Conservation (phyloP, 2,888 invertebrate genomes). For the Alitta virens region DNA sequence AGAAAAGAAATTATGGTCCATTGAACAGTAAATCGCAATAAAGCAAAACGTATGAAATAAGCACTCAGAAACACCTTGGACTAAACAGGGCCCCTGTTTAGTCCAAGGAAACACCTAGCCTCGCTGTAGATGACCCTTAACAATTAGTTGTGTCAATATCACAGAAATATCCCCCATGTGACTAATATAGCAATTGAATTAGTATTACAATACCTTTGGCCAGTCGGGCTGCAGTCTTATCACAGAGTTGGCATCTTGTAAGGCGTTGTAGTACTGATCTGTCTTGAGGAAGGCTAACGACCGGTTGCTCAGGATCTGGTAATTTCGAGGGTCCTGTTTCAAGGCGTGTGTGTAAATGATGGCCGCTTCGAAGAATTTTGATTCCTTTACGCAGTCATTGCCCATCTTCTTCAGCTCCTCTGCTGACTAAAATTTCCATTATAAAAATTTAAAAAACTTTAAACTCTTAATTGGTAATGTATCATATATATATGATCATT, state of each 20-base stretch:
- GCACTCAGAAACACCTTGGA: too few species aligned
- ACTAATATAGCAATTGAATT: too few species aligned
- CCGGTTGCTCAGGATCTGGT: constrained; percentile 74
- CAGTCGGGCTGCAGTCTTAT: constrained; percentile 74
- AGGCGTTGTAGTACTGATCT: constrained; percentile 73
- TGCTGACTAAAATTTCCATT: constrained; percentile 42
- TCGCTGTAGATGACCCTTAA: too few species aligned
- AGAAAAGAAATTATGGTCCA: not conserved
- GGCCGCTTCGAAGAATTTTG: constrained; percentile 74
- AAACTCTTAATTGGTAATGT: too few species aligned
- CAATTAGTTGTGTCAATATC: too few species aligned
- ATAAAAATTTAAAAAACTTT: too few species aligned
- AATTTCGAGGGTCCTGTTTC: constrained; percentile 71
- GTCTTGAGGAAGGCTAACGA: constrained; percentile 77
- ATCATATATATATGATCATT: too few species aligned
- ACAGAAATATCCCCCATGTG: too few species aligned
- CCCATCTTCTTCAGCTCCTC: constrained; percentile 71
- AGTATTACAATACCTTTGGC: constrained; percentile 67
- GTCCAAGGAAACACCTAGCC: too few species aligned
- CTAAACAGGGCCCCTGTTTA: too few species aligned
- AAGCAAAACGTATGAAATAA: too few species aligned
- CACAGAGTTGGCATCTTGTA: constrained; percentile 76
- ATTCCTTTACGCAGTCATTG: constrained; percentile 72
- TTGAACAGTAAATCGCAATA: too few species aligned
- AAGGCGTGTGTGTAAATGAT: constrained; percentile 78